phyloP scores from a whole-genome alignment of 2,888 invertebrate genomes.

The Graphium colonna region DNA sequence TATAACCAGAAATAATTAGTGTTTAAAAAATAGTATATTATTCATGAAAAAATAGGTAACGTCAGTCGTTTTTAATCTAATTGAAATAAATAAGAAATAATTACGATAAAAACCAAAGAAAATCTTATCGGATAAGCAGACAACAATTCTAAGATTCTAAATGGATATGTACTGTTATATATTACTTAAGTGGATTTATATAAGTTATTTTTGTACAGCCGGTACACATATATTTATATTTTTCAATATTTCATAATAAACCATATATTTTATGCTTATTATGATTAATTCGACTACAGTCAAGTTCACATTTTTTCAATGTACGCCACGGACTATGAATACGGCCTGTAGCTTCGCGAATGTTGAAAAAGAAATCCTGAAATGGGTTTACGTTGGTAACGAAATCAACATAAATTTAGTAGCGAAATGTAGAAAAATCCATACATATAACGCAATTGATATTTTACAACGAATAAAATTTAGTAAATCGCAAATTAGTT shows the following conservation, averaged over 20 bases:
- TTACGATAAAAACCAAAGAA: too few species aligned
- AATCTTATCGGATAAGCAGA: too few species aligned
- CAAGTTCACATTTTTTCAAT: not conserved
- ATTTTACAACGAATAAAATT: slow-evolving; percentile 16
- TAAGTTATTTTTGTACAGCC: too few species aligned
- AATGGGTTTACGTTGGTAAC: slow-evolving; percentile 73
- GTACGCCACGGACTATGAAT: slow-evolving; percentile 47
- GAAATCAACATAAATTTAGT: slow-evolving; percentile 72
- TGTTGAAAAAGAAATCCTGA: slow-evolving; percentile 73
- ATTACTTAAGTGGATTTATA: too few species aligned
- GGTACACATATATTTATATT: too few species aligned
- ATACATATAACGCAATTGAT: slow-evolving; percentile 26
- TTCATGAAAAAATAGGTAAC: too few species aligned
- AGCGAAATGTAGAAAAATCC: slow-evolving; percentile 45
- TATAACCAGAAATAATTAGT: too few species aligned
- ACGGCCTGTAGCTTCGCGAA: slow-evolving; percentile 51
- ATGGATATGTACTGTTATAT: not conserved
- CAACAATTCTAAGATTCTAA: not conserved
- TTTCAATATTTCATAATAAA: too few species aligned
- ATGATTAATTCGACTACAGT: too few species aligned
- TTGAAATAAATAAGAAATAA: too few species aligned
- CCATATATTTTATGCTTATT: too few species aligned
- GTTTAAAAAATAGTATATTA: too few species aligned
- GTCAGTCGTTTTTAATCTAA: not conserved
- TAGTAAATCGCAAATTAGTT: not conserved